Evolutionary conservation across 2,888 invertebrate genomes (phyloP).

Genomic region (Hirtodrosophila alboralis): DNA sequence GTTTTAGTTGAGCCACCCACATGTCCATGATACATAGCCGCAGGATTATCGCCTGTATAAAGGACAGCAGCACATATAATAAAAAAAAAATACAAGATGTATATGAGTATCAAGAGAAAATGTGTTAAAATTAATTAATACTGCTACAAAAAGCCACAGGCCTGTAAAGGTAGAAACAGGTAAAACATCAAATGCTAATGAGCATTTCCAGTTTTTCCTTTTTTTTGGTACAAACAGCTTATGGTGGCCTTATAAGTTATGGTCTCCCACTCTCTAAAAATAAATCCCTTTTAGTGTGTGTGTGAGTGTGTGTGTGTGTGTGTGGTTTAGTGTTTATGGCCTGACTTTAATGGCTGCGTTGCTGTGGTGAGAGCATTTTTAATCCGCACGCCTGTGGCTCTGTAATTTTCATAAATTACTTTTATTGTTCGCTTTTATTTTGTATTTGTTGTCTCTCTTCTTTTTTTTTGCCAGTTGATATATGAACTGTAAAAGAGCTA

Average conservation of each 20-base stretch:
- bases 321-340: constrained; percentile 72
- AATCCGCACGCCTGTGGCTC: constrained; percentile 78
- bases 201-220: constrained; percentile 58
- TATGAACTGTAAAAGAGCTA: constrained; percentile 72
- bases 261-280: constrained; percentile 25
- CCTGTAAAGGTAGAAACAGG: constrained; percentile 20
- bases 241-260: constrained; percentile 70
- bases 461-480: constrained; percentile 52
- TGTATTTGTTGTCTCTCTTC: constrained; percentile 9
- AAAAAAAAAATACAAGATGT: neutral
- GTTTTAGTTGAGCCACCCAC: constrained; percentile 84
- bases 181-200: constrained; percentile 67
- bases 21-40: constrained; percentile 89
- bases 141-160: constrained; percentile 9
- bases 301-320: constrained; percentile 18
- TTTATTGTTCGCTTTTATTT: constrained; percentile 67
- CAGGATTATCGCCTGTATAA: constrained; percentile 90
- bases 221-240: constrained; percentile 30
- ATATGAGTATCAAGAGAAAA: constrained; percentile 50
- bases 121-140: constrained; percentile 73
- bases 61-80: constrained; percentile 25
- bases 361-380: constrained; percentile 60
- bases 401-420: constrained; percentile 82
- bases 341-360: constrained; percentile 52
- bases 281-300: constrained; percentile 8